Conservation (phyloP, 2,888 invertebrate species). For the Cantharis lateralis region DNA sequence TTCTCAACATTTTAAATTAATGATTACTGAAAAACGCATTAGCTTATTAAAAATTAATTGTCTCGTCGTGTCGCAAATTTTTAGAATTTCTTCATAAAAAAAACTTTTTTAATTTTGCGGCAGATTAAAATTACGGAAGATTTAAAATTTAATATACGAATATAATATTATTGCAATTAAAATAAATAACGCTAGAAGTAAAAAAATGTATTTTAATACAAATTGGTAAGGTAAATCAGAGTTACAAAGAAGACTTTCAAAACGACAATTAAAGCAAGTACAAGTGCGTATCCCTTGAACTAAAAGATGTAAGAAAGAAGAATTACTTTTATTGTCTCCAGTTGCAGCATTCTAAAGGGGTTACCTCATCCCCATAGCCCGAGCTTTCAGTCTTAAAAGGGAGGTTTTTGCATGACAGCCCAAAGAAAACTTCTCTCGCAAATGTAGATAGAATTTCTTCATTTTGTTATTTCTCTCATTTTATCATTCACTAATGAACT, state of each 20-base stretch:
- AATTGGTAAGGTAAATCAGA: conserved; percentile 38
- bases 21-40: background rate
- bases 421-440: conserved; percentile 57
- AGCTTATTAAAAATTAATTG: background rate
- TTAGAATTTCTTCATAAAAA: background rate
- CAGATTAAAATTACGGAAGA: background rate
- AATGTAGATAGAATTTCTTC: conserved; percentile 67
- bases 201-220: conserved; percentile 24
- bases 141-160: background rate
- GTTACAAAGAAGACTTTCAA: conserved; percentile 46
- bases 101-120: background rate
- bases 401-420: conserved; percentile 54
- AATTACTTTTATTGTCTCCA: conserved; percentile 54
- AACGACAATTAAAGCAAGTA: conserved; percentile 42
- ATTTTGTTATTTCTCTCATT: conserved; percentile 60
- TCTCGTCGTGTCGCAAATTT: background rate
- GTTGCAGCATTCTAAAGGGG: conserved; percentile 51
- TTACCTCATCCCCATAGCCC: conserved; percentile 39
- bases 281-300: conserved; percentile 35
- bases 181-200: background rate
- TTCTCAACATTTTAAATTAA: background rate
- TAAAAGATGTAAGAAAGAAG: conserved; percentile 42
- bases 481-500: conserved; percentile 45
- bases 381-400: conserved; percentile 39
- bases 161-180: background rate